These are phyloP conservation scores for Crotalus viridis DNA, from an alignment of 2,113 vertebrate species.

Conservation along the genomic window DNA sequence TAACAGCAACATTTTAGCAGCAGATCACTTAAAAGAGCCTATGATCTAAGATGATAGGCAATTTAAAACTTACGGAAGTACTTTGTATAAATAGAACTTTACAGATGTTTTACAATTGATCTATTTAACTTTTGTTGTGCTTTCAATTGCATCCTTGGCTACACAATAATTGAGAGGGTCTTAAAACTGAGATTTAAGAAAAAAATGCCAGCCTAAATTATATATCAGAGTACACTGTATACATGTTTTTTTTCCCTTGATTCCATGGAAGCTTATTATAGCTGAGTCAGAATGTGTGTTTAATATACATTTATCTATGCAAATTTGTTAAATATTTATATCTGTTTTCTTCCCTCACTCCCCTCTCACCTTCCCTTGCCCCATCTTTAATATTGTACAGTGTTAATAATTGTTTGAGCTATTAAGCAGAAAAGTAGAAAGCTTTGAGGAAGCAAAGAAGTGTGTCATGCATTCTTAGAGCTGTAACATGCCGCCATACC, in stretches of 20 bases:
- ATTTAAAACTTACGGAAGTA: not conserved
- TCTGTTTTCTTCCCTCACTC: not conserved
- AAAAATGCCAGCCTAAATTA: not conserved
- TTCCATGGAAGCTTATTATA: not conserved
- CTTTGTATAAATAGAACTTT: not conserved
- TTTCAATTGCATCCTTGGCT: not conserved
- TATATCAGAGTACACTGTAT: not conserved
- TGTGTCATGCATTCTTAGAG: not conserved
- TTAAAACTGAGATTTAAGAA: not conserved
- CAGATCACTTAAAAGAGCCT: not conserved
- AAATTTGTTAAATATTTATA: not conserved
- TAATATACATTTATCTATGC: not conserved
- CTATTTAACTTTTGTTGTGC: not conserved
- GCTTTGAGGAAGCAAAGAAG: not conserved
- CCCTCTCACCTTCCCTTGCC: not conserved
- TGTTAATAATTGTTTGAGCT: not conserved
- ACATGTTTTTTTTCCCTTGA: not conserved
- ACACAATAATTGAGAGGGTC: not conserved
- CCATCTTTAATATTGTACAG: not conserved
- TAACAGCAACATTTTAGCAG: not conserved
- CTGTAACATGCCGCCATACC: fast-evolving
- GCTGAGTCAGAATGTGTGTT: not conserved
- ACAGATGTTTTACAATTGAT: not conserved
- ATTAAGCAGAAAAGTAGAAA: not conserved
- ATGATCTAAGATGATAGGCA: not conserved